Evolutionary conservation across 2,797 vertebrate species (phyloP).

Genomic region (Pterois miles): DNA sequence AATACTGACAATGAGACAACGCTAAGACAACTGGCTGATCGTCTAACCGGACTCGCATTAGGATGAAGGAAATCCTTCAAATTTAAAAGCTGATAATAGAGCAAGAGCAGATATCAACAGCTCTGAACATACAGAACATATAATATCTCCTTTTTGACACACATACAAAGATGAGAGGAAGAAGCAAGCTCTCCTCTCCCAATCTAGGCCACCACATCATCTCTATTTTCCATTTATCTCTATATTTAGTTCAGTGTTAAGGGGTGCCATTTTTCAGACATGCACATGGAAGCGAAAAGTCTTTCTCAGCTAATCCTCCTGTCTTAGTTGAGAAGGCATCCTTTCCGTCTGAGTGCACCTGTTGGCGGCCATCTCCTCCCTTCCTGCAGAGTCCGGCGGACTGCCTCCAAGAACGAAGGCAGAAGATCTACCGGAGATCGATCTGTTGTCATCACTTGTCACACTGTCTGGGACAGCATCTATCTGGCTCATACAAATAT

Average conservation of each 20-base stretch:
- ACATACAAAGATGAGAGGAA: not conserved
- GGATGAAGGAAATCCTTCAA: not conserved
- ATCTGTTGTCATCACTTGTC: conserved; percentile 23
- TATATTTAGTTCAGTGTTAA: not conserved
- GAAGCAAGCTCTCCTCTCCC: not conserved
- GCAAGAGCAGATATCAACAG: not conserved
- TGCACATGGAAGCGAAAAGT: not conserved
- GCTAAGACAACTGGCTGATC: not conserved
- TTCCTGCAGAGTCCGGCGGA: conserved; percentile 7
- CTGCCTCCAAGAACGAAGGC: conserved; percentile 10
- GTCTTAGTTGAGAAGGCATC: conserved; percentile 4
- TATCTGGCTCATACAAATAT: conserved; percentile 19
- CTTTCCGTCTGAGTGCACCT: conserved; percentile 20
- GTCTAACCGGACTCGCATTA: not conserved
- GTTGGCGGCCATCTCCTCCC: not conserved
- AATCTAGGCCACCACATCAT: not conserved
- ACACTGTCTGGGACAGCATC: conserved; percentile 6
- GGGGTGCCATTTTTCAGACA: not conserved
- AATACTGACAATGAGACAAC: not conserved
- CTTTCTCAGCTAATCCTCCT: conserved; percentile 13
- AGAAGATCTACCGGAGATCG: conserved; percentile 16
- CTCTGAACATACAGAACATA: not conserved
- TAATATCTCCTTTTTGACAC: not conserved
- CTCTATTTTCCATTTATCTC: not conserved
- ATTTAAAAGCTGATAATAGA: not conserved